Evolutionary conservation across 2,797 vertebrate genomes (phyloP).

Genomic region (Anguilla anguilla): DNA sequence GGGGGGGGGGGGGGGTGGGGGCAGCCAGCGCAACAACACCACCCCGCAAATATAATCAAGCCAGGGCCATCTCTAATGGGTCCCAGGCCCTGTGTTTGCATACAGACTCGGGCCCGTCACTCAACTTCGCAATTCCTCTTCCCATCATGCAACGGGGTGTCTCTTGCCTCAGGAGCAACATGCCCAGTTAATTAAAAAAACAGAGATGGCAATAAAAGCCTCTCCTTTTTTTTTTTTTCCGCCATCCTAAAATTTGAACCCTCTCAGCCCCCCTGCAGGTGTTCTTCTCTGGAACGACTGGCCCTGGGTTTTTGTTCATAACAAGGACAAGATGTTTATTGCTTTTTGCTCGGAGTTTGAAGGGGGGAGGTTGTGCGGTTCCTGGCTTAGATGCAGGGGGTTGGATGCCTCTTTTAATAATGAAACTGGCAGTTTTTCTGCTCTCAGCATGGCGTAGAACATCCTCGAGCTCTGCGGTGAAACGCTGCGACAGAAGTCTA

Average conservation of each 20-base stretch:
- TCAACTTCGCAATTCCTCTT: slow-evolving; percentile 25
- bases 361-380: neutral
- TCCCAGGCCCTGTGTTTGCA: slow-evolving; percentile 43
- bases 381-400: neutral
- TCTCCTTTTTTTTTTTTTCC: slow-evolving; percentile 16
- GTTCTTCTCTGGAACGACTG: slow-evolving; percentile 3
- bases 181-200: slow-evolving; percentile 23
- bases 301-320: neutral
- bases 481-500: neutral
- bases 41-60: slow-evolving; percentile 34
- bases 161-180: slow-evolving; percentile 33
- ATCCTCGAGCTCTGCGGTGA: neutral
- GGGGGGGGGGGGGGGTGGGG: neutral
- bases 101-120: neutral
- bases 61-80: slow-evolving; percentile 49
- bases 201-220: neutral
- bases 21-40: slow-evolving; percentile 25
- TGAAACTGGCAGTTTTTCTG: slow-evolving; percentile 10
- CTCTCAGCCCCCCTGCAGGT: neutral
- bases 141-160: slow-evolving; percentile 31
- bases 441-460: neutral
- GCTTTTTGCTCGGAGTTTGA: neutral
- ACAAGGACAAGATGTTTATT: slow-evolving; percentile 22
- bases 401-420: slow-evolving; percentile 6
- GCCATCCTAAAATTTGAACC: slow-evolving; percentile 36